Evolutionary conservation across 2,888 invertebrate species (phyloP).

Genomic region (Mylabris sibirica): DNA sequence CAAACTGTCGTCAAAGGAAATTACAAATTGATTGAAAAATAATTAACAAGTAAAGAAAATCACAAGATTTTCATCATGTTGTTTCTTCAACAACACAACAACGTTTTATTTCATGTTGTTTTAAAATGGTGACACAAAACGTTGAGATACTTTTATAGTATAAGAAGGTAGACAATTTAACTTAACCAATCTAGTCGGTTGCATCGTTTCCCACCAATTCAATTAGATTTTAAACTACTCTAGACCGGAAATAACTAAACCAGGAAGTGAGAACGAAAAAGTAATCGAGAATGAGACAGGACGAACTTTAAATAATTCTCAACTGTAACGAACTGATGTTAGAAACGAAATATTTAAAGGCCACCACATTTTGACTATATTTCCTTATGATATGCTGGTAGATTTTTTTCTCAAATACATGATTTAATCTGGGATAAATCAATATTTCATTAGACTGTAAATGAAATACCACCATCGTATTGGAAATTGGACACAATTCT

Average conservation of each 20-base stretch:
- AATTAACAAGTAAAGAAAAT: too few relatives aligned
- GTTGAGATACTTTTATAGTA: background rate
- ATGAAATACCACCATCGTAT: background rate
- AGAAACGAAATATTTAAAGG: background rate
- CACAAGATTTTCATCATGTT: too few relatives aligned
- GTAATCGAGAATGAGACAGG: background rate
- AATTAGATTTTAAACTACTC: slow-evolving; percentile 38
- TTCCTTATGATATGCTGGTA: background rate
- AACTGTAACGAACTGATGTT: background rate
- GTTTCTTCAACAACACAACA: background rate
- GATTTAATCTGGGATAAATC: background rate
- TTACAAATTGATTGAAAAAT: too few relatives aligned
- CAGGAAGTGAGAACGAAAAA: slow-evolving; percentile 12
- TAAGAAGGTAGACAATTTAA: slow-evolving; percentile 17
- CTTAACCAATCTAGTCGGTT: slow-evolving; percentile 32
- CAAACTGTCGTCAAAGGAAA: too few relatives aligned
- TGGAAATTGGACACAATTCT: background rate
- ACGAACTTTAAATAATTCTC: background rate
- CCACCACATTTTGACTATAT: background rate
- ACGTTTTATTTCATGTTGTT: background rate
- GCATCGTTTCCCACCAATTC: slow-evolving; percentile 38
- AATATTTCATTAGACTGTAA: background rate
- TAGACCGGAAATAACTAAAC: slow-evolving; percentile 31
- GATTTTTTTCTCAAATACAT: background rate
- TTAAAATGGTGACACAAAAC: too few relatives aligned